Evolutionary conservation across 2,797 vertebrate genomes (phyloP), one percentile per base, ranked within the genome.

Genomic region (Thalassophryne amazonica): DNA sequence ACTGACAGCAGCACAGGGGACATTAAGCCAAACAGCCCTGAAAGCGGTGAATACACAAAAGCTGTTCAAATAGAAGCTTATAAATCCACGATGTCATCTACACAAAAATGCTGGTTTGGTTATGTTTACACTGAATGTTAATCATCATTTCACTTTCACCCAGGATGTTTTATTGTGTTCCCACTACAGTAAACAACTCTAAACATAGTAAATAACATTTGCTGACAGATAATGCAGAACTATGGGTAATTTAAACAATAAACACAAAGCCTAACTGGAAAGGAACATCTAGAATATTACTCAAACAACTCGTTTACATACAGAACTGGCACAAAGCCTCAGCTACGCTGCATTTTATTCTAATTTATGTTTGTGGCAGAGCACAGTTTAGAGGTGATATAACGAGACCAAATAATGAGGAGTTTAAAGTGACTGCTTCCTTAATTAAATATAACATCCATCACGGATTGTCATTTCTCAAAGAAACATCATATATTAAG

Each of bases 21-120:
- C 74, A 79, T 80, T 69, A 80, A 78, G 55, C 40, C 80, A 73
- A 84, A 73, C 67, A 66, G 64, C 74, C 61, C 72, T 76, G 51
- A 71, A 76, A 73, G 76, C 73, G 45, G 66, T 63, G 73, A 81
- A 73, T 76, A 74, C 73, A 77, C 71, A 75, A 67, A 49, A 39
- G 51, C 60, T 64, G 51, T 45, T 71, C 31, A 65, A 57, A 61
- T 3, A 57, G 68, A 19, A 36, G 35, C 56, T 60, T 47, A 60
- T 69, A 78, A 82, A 81, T 73, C 66, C 47, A 42, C 29, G 31
- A 70, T 53, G 52, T 60, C 67, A 59, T 72, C 73, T 30, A 65
- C 55, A 46, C 25, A 21, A 63, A 74, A 73, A 66, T 29, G 51
- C 53, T 33, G 54, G 60, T 48, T 10, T 37, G 40, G 45, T 59